Evolutionary conservation across 2,888 invertebrate species (phyloP).

Genomic region (Acanthopleura granulata): DNA sequence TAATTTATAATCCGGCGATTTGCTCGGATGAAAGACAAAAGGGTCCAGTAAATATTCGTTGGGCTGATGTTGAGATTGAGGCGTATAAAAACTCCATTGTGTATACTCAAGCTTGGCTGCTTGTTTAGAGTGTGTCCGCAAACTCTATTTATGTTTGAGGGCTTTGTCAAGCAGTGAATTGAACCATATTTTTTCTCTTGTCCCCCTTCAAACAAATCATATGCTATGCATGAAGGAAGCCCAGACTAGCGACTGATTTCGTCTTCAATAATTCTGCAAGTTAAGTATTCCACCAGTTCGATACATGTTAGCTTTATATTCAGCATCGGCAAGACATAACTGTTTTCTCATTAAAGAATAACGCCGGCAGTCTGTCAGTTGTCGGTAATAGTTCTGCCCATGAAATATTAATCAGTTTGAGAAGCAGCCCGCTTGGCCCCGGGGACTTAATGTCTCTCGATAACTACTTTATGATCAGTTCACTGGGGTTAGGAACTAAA

Average conservation of each 20-base stretch:
- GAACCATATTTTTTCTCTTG: background rate
- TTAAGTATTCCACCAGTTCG: background rate
- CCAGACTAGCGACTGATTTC: conserved; percentile 1
- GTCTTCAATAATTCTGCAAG: conserved; percentile 11
- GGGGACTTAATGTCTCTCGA: background rate
- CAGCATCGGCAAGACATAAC: conserved; percentile 16
- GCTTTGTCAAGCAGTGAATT: too few species aligned
- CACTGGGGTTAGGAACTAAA: conserved; percentile 16
- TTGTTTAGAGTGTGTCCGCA: too few species aligned
- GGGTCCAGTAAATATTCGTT: too few species aligned
- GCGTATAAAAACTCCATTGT: too few species aligned
- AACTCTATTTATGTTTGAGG: too few species aligned
- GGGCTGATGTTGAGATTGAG: too few species aligned
- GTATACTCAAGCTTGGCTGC: too few species aligned
- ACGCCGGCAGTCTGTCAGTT: conserved; percentile 14
- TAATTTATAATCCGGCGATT: too few species aligned
- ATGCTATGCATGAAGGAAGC: conserved; percentile 15
- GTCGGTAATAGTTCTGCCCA: conserved; percentile 2
- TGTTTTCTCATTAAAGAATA: conserved; percentile 19
- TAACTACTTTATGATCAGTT: conserved; percentile 17
- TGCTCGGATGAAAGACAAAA: too few species aligned
- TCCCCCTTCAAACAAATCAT: conserved; percentile 2
- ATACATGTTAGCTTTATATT: conserved; percentile 11
- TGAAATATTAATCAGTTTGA: conserved; percentile 11
- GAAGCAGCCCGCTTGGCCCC: background rate